These are phyloP conservation scores for Fukomys damarensis DNA, from an alignment of 2,113 vertebrate species.

Conservation along the genomic window DNA sequence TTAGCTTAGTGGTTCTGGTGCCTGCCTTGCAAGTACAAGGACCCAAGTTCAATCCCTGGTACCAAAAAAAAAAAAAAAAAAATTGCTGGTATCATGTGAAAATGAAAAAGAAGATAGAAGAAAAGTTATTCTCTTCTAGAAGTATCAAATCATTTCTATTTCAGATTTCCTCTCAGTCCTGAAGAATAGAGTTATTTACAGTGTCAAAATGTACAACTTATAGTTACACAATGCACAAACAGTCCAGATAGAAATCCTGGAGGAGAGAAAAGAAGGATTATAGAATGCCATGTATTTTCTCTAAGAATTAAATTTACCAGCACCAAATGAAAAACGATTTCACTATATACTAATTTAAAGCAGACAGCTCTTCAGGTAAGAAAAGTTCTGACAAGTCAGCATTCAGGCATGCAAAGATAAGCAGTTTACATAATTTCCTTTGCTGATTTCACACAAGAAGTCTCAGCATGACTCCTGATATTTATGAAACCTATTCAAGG, in stretches of 20 bases:
- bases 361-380: neutral
- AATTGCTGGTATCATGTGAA: neutral
- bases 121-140: neutral
- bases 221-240: neutral
- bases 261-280: neutral
- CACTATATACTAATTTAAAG: slow-evolving; percentile 51
- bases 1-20: too few relatives aligned
- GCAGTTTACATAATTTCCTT: neutral
- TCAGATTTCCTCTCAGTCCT: neutral
- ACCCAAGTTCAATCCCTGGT: too few relatives aligned
- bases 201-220: neutral
- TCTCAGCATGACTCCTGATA: slow-evolving; percentile 12
- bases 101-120: neutral
- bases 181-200: slow-evolving; percentile 32
- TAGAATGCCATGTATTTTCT: slow-evolving; percentile 9
- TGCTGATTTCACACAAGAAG: slow-evolving; percentile 33
- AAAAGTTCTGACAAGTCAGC: neutral
- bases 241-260: neutral
- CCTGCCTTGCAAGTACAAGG: too few relatives aligned
- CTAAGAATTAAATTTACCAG: slow-evolving; percentile 41
- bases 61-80: too few relatives aligned
- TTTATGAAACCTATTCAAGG: slow-evolving; percentile 47
- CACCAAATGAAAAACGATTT: slow-evolving; percentile 17
- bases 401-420: neutral
- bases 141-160: neutral